These are phyloP conservation scores for Myodes glareolus DNA, from an alignment of 2,113 vertebrate genomes.

Conservation along the genomic window DNA sequence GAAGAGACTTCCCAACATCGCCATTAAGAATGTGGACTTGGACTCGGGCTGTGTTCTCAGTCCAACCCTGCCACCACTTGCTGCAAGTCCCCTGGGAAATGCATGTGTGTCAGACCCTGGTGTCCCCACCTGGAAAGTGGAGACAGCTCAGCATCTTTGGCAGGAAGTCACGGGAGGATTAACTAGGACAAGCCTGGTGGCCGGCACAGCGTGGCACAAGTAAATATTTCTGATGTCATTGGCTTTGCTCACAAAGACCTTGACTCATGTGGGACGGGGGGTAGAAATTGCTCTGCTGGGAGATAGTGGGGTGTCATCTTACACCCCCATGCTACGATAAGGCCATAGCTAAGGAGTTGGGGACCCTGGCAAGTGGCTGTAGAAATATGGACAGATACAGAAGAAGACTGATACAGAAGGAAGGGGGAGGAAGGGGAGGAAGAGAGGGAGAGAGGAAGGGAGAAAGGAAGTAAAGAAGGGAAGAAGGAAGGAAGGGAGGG, in stretches of 20 bases:
- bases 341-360: not conserved
- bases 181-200: not conserved
- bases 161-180: not conserved
- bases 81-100: not conserved
- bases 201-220: not conserved
- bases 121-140: not conserved
- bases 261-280: not conserved
- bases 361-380: not conserved
- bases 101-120: not conserved
- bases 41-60: not conserved
- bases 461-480: fast-evolving
- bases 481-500: fast-evolving
- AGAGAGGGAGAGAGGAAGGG: not conserved
- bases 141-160: not conserved
- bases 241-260: slow-evolving; percentile 22
- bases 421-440: not conserved
- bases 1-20: not conserved
- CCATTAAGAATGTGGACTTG: not conserved
- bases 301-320: not conserved
- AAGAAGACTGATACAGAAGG: not conserved
- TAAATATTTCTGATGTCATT: not conserved
- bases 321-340: not conserved
- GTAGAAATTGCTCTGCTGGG: too few relatives aligned
- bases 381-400: not conserved
- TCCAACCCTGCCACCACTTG: not conserved